Evolutionary conservation across 2,888 invertebrate genomes (phyloP).

Genomic region (Drosophila aldrichi): DNA sequence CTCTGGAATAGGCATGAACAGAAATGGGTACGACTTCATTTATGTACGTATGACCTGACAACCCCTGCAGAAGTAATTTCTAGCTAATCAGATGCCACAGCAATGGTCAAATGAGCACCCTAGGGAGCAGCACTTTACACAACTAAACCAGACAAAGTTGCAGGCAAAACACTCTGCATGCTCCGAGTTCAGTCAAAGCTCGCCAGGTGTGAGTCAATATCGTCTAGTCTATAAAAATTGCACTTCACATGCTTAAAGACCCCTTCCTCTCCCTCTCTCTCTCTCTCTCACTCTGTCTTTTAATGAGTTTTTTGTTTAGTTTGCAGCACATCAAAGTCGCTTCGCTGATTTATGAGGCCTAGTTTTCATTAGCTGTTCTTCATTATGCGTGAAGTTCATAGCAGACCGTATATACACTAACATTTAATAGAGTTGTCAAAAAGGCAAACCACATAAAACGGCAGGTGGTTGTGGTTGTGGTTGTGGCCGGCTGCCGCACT

Average conservation of each 20-base stretch:
- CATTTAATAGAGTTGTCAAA: conserved; percentile 55
- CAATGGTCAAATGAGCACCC: conserved; percentile 3
- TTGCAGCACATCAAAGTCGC: conserved; percentile 37
- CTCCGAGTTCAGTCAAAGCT: background rate
- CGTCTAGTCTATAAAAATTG: conserved; percentile 31
- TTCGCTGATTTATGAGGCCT: conserved; percentile 44
- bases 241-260: conserved; percentile 29
- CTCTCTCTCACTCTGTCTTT: conserved; percentile 10
- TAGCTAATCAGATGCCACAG: background rate
- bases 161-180: background rate
- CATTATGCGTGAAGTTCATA: conserved; percentile 14
- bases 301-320: conserved; percentile 42
- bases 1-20: no score
- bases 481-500: conserved; percentile 24
- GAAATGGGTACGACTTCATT: no score
- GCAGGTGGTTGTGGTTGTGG: conserved; percentile 46
- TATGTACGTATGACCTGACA: no score
- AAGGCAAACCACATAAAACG: conserved; percentile 41
- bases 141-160: background rate
- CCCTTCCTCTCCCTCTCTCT: background rate
- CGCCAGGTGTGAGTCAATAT: conserved; percentile 5
- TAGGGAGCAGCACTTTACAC: background rate
- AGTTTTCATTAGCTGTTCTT: conserved; percentile 22
- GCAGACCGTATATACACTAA: conserved; percentile 5
- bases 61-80: no score